Percentiles rank a stretch among this genome's conserved stretches.
Evolutionary conservation across 2,113 vertebrate genomes (phyloP).

Genomic region (Tyrannus savana): DNA sequence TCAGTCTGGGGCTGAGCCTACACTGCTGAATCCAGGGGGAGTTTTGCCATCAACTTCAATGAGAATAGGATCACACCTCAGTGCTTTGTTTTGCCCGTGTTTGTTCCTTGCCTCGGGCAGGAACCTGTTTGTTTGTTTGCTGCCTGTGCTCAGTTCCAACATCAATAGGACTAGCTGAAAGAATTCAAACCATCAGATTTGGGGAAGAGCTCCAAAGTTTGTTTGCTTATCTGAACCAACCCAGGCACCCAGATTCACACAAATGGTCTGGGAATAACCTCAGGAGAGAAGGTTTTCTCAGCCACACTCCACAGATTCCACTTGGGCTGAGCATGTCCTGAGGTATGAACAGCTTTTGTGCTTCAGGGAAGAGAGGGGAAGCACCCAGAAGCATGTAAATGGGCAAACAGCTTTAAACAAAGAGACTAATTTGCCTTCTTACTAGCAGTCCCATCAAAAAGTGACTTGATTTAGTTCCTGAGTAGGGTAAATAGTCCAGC

Average conservation of each 20-base stretch:
- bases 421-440: neutral
- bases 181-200: constrained; percentile 27
- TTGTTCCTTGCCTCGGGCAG: constrained; percentile 31
- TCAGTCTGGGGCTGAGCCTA: constrained; percentile 26
- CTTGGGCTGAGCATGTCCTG: neutral
- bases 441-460: constrained; percentile 3
- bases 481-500: neutral
- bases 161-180: constrained; percentile 41
- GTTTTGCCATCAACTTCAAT: constrained; percentile 59
- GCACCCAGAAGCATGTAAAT: neutral
- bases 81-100: constrained; percentile 54
- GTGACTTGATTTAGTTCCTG: neutral
- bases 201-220: constrained; percentile 34
- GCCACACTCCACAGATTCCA: neutral
- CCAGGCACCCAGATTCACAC: neutral
- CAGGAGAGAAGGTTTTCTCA: neutral
- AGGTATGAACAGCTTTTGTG: neutral
- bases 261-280: neutral
- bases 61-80: constrained; percentile 52
- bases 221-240: constrained; percentile 41
- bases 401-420: neutral
- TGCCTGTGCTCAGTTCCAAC: constrained; percentile 18
- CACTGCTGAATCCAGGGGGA: constrained; percentile 43
- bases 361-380: neutral
- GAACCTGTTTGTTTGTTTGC: constrained; percentile 64